These are phyloP conservation scores for Brachyopa scutellaris DNA, from an alignment of 2,888 invertebrate species.

Conservation along the genomic window DNA sequence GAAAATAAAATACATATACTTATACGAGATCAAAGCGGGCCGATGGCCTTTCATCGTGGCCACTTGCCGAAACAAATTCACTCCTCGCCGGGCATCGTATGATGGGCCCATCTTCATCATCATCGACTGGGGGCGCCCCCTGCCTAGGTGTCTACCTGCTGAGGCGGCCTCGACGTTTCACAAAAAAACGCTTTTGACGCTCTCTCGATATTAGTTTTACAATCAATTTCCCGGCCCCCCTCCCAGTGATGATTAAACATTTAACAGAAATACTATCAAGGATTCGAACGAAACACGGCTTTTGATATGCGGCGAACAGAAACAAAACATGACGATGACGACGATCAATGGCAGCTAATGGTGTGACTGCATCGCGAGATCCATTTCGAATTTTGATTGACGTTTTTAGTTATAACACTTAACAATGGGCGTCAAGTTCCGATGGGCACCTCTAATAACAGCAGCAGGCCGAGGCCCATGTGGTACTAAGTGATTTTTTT, in stretches of 20 bases:
- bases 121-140: conserved; percentile 62
- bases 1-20: conserved; percentile 71
- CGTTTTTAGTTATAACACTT: conserved; percentile 59
- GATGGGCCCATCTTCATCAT: conserved; percentile 42
- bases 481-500: conserved; percentile 43
- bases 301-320: conserved; percentile 43
- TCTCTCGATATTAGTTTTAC: conserved; percentile 65
- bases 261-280: conserved; percentile 60
- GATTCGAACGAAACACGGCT: conserved; percentile 31
- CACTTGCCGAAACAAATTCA: conserved; percentile 69
- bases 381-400: conserved; percentile 71
- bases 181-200: conserved; percentile 15
- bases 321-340: conserved; percentile 15
- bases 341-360: conserved; percentile 66
- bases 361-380: conserved; percentile 62
- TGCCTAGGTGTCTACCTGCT: conserved; percentile 51
- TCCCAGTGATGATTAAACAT: conserved; percentile 60
- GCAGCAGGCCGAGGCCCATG: background rate
- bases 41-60: conserved; percentile 64
- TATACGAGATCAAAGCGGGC: conserved; percentile 63
- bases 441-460: background rate
- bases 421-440: conserved; percentile 48
- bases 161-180: conserved; percentile 22
- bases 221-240: conserved; percentile 45
- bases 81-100: conserved; percentile 4